Base-by-base conservation (phyloP, 1,140 invertebrate species). In the Ladona fulva region DNA sequence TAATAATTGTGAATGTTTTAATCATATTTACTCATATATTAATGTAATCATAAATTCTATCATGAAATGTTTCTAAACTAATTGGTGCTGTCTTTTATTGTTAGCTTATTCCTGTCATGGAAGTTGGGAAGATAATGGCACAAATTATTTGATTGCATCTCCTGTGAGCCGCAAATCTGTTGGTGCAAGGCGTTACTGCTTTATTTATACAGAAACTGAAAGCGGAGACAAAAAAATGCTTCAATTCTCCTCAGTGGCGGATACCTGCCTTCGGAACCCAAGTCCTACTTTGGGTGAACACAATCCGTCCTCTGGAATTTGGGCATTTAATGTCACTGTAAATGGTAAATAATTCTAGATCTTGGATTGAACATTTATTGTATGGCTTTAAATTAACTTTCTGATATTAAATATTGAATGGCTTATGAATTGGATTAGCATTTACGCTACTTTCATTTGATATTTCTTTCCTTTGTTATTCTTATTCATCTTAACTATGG, bases 101-200 rank as follows among this genome's bases (percentile, higher is more conserved):
- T 10, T 86, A 95, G 94, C 91, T 80, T 96, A 95, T 85, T 93
- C 92, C 0, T 95, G 94, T 85, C 93, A 95, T 83, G 94, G 93
- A 79, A 89, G 89, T 79, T 95, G 93, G 93, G 86, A 88, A 82
- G 88, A 89, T 80, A 90, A 89, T 78, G 88, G 88, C 42, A 91
- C 90, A 11, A 90, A 92, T 80, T 94, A 91, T 84, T 88, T 95
- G 80, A 92, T 95, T 80, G 92, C 92, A 37, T 92, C 92, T 73
- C 91, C 91, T 25, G 84, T 92, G 77, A 89, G 88, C 79, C 86
- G 80, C 84, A 85, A 80, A 81, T 87, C 81, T 82, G 86, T 83
- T 80, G 85, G 79, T 83, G 87, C 85, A 75, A 83, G 86, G 78
- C 85, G 88, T 83, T 85, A 87, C 79, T 89, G 88, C 82, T 89